Evolutionary conservation across 2,113 vertebrate genomes (phyloP).

Genomic region (Siniperca chuatsi): DNA sequence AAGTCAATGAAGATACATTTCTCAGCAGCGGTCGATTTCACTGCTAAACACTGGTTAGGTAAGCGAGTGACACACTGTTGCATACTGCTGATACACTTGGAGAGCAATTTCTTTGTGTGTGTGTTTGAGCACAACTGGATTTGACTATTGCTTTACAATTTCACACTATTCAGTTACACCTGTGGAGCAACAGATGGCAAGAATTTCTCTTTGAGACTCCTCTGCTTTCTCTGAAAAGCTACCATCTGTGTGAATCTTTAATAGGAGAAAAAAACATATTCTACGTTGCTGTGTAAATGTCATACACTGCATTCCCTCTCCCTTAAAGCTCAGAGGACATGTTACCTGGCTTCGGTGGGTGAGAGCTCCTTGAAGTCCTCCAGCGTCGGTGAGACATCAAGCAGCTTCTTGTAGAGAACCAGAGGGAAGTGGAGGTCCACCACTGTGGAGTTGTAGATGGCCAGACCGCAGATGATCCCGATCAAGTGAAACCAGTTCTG

Average conservation of each 20-base stretch:
- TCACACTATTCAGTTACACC: not conserved
- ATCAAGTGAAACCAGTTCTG: conserved; percentile 98
- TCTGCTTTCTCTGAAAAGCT: not conserved
- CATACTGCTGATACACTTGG: not conserved
- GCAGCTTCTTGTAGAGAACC: conserved; percentile 95
- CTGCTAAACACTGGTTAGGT: conserved; percentile 19
- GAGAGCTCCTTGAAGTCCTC: conserved; percentile 96
- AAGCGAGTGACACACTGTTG: conserved; percentile 1
- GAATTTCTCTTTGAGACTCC: not conserved
- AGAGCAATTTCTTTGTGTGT: not conserved
- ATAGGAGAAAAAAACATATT: not conserved
- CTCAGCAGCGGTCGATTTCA: not conserved
- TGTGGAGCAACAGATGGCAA: not conserved
- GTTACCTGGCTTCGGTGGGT: conserved; percentile 94
- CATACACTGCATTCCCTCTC: not conserved
- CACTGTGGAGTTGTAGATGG: conserved; percentile 98
- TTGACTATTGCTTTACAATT: not conserved
- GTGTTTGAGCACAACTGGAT: not conserved
- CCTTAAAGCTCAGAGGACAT: not conserved
- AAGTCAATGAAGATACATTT: conserved; percentile 40
- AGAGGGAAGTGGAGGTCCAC: conserved; percentile 97
- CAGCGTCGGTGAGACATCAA: conserved; percentile 88
- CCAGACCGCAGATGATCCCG: conserved; percentile 95
- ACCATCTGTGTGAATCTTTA: not conserved
- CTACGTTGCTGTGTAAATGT: not conserved